phyloP scores from a whole-genome alignment of 2,888 invertebrate species.

The Pecten maximus region DNA sequence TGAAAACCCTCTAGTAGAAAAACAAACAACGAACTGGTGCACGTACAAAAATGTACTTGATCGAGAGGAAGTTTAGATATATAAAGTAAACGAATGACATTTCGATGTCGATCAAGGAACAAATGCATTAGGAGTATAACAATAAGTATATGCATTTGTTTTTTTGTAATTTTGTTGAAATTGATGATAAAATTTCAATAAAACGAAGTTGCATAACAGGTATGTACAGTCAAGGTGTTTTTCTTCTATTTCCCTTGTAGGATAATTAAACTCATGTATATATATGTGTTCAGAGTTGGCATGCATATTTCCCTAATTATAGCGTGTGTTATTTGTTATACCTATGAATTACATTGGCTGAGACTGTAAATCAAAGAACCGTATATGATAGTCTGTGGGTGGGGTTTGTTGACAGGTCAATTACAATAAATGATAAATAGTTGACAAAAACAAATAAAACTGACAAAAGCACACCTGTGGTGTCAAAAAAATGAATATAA shows the following conservation, averaged over 20 bases:
- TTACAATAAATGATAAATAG: conserved; percentile 28
- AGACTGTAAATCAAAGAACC: not conserved
- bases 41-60: no score
- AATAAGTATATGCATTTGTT: no score
- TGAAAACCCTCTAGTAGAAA: no score
- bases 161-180: no score
- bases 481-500: not conserved
- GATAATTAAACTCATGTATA: not conserved
- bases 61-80: no score
- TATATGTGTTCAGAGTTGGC: not conserved
- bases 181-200: no score
- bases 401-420: conserved; percentile 8
- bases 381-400: not conserved
- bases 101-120: no score
- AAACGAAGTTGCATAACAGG: no score
- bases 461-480: conserved; percentile 29
- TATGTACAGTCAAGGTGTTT: no score
- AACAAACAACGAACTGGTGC: no score
- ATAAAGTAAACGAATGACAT: no score
- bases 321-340: not conserved
- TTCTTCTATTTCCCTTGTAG: not conserved
- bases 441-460: conserved; percentile 18
- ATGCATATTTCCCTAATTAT: not conserved
- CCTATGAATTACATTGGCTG: not conserved
- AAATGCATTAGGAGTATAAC: no score